Percentiles rank a stretch among this genome's conserved stretches.
Evolutionary conservation across 2,888 invertebrate species (phyloP).

Genomic region (Nymphalis urticae): DNA sequence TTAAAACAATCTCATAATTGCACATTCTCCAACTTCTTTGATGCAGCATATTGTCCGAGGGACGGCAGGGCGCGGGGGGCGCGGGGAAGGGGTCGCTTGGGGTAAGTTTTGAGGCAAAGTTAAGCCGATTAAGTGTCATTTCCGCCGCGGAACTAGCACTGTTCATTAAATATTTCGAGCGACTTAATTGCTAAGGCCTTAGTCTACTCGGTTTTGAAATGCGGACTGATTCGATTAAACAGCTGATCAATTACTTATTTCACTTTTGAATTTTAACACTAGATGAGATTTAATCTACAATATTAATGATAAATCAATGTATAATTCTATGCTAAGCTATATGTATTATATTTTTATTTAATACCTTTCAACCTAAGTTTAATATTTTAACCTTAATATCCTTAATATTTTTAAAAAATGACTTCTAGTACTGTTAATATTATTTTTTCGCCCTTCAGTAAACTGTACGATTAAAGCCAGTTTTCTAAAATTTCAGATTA

Average conservation of each 20-base stretch:
- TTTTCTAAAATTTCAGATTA: no score
- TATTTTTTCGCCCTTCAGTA: no score
- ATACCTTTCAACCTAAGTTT: no score
- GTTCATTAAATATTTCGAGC: slow-evolving; percentile 80
- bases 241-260: slow-evolving; percentile 10
- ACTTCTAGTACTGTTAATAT: no score
- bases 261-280: neutral
- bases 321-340: no score
- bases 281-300: neutral
- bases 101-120: slow-evolving; percentile 76
- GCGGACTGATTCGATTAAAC: slow-evolving; percentile 46
- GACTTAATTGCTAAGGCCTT: slow-evolving; percentile 75
- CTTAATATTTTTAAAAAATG: no score
- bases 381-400: no score
- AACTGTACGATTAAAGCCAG: no score
- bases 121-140: slow-evolving; percentile 81
- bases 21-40: slow-evolving; percentile 79
- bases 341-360: no score
- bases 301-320: no score
- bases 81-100: slow-evolving; percentile 50
- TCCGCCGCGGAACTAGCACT: slow-evolving; percentile 76
- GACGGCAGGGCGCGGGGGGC: slow-evolving; percentile 39
- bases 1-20: slow-evolving; percentile 82
- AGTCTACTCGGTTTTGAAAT: slow-evolving; percentile 50
- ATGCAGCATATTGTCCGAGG: slow-evolving; percentile 70